Evolutionary conservation across 2,113 vertebrate genomes (phyloP).

Genomic region (Progne subis): DNA sequence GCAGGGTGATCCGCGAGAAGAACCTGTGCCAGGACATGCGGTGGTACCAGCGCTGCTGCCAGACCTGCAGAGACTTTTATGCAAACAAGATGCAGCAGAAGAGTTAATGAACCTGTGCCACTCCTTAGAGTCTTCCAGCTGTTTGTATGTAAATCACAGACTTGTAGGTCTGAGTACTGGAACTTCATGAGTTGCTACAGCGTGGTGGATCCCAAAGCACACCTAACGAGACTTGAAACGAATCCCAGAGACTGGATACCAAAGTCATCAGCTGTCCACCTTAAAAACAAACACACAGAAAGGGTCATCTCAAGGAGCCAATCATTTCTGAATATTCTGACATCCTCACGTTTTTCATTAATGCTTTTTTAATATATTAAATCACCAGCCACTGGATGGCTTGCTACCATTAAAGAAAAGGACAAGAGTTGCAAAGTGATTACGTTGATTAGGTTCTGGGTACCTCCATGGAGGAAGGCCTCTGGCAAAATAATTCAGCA

Average conservation of each 20-base stretch:
- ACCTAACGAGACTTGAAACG: slow-evolving; percentile 76
- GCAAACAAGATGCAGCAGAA: slow-evolving; percentile 87
- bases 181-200: slow-evolving; percentile 47
- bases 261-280: slow-evolving; percentile 62
- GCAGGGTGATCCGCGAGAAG: slow-evolving; percentile 90
- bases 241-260: slow-evolving; percentile 73
- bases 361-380: slow-evolving; percentile 71
- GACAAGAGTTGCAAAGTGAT: slow-evolving; percentile 60
- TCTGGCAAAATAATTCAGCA: slow-evolving; percentile 35
- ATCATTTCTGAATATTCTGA: slow-evolving; percentile 18
- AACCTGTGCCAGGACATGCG: slow-evolving; percentile 95
- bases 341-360: slow-evolving; percentile 31
- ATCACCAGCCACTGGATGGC: slow-evolving; percentile 81
- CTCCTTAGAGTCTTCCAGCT: slow-evolving; percentile 57
- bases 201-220: slow-evolving; percentile 67
- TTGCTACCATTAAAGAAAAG: slow-evolving; percentile 51
- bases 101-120: slow-evolving; percentile 67
- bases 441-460: slow-evolving; percentile 34
- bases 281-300: neutral
- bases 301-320: slow-evolving; percentile 59
- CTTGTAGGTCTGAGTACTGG: slow-evolving; percentile 58
- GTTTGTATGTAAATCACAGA: slow-evolving; percentile 59
- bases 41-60: slow-evolving; percentile 96
- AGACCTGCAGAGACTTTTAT: slow-evolving; percentile 96
- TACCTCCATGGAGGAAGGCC: slow-evolving; percentile 45